A percentile compares a stretch with the other conserved stretches of the same genome.
phyloP scores from a whole-genome alignment of 2,797 vertebrate species.

The Semotilus atromaculatus region DNA sequence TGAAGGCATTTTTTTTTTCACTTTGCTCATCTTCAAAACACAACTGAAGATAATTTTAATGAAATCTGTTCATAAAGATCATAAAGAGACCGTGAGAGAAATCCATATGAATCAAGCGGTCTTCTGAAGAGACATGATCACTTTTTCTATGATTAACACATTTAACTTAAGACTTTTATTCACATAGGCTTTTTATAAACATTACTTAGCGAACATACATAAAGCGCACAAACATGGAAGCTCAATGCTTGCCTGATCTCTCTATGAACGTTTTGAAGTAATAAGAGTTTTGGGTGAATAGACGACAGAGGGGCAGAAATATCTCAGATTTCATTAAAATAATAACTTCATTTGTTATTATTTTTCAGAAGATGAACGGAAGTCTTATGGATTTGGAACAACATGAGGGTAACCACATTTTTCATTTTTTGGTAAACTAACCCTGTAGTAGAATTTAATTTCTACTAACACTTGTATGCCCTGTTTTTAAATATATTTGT shows the following conservation, averaged over 20 bases:
- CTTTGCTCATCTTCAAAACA: neutral
- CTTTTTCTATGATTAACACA: neutral
- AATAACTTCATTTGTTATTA: no score
- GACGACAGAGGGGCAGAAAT: neutral
- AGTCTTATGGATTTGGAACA: neutral
- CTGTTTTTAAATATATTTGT: neutral
- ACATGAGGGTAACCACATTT: neutral
- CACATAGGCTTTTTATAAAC: no score
- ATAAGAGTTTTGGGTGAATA: neutral
- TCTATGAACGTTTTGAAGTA: no score
- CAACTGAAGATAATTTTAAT: neutral
- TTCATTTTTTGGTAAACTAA: neutral
- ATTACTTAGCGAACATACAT: no score
- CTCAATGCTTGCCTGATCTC: no score
- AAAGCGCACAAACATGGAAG: no score
- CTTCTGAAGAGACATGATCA: no score
- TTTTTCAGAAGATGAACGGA: neutral
- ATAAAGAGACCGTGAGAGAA: neutral
- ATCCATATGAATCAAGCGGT: neutral
- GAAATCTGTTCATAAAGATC: neutral
- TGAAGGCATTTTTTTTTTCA: neutral
- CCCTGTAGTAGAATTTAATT: neutral
- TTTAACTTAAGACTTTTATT: neutral
- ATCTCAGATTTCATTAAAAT: no score
- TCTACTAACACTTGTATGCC: neutral